Conservation (phyloP, 2,797 vertebrate species). For the Trematomus bernacchii region DNA sequence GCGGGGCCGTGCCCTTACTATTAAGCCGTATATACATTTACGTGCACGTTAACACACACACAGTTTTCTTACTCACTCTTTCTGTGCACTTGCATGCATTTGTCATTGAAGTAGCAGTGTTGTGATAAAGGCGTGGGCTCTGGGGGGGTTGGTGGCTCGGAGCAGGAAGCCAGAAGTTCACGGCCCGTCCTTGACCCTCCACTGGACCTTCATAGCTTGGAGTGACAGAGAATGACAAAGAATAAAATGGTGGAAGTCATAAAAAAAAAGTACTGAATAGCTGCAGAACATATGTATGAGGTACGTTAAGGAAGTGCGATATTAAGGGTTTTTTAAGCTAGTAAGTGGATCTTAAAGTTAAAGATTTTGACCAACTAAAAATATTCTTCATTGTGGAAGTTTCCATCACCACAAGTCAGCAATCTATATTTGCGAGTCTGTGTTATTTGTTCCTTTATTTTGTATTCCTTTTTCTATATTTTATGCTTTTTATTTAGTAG, state of each 20-base stretch:
- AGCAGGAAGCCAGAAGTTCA: conserved; percentile 39
- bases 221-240: conserved; percentile 8
- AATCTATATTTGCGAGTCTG: no score
- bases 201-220: conserved; percentile 23
- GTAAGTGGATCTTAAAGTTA: background rate
- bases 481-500: background rate
- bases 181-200: conserved; percentile 65
- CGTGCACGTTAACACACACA: background rate
- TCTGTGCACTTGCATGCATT: conserved; percentile 10
- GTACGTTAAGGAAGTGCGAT: background rate
- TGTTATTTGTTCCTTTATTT: no score
- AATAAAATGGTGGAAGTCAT: conserved; percentile 31
- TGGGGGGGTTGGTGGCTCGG: conserved; percentile 12
- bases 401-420: no score
- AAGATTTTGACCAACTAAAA: background rate
- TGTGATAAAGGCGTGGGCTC: conserved; percentile 42
- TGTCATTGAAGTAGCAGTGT: conserved; percentile 43
- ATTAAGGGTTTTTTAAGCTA: background rate
- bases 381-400: background rate
- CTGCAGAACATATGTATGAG: background rate
- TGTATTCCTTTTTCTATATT: no score
- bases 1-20: conserved; percentile 24
- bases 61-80: conserved; percentile 36
- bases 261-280: background rate
- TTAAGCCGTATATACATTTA: conserved; percentile 24